phyloP scores from a whole-genome alignment of 1,140 invertebrate species.

The Elymnias hypermnestra region DNA sequence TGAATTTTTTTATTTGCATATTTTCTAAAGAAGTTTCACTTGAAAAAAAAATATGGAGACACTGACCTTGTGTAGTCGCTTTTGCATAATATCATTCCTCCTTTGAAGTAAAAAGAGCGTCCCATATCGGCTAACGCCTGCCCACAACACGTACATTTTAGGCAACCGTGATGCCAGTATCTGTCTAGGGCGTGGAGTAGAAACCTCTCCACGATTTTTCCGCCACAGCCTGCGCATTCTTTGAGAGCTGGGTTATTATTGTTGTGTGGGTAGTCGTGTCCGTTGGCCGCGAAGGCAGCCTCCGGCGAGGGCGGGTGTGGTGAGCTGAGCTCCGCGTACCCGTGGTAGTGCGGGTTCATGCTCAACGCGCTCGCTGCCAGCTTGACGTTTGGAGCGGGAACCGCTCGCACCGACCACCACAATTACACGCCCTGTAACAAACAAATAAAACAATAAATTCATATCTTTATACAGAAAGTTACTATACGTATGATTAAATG shows the following conservation, averaged over 20 bases:
- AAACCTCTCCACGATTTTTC: constrained; percentile 92
- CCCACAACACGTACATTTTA: constrained; percentile 93
- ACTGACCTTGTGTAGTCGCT: constrained; percentile 94
- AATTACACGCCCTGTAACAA: constrained; percentile 65
- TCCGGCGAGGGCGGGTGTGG: constrained; percentile 81
- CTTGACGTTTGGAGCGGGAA: constrained; percentile 76
- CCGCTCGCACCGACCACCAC: constrained; percentile 65
- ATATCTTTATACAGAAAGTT: too few relatives aligned
- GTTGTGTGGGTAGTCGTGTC: constrained; percentile 72
- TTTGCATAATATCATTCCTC: constrained; percentile 95
- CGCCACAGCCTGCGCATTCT: constrained; percentile 81
- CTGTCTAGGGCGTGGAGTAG: constrained; percentile 91
- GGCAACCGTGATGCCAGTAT: constrained; percentile 95
- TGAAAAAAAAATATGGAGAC: too few relatives aligned
- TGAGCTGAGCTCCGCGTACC: constrained; percentile 81
- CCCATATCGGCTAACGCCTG: constrained; percentile 92
- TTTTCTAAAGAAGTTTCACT: too few relatives aligned
- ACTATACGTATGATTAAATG: too few relatives aligned
- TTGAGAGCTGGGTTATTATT: constrained; percentile 80
- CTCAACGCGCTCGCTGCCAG: constrained; percentile 80
- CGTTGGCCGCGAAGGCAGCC: constrained; percentile 70
- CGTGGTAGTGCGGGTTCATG: constrained; percentile 85
- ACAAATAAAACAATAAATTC: too few relatives aligned
- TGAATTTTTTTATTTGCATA: too few relatives aligned
- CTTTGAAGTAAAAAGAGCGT: constrained; percentile 91